A percentile compares a stretch with the other conserved stretches of the same genome.
These are phyloP conservation scores for Parotocinclus haroldoi DNA, from an alignment of 2,797 vertebrate genomes.

Conservation along the genomic window DNA sequence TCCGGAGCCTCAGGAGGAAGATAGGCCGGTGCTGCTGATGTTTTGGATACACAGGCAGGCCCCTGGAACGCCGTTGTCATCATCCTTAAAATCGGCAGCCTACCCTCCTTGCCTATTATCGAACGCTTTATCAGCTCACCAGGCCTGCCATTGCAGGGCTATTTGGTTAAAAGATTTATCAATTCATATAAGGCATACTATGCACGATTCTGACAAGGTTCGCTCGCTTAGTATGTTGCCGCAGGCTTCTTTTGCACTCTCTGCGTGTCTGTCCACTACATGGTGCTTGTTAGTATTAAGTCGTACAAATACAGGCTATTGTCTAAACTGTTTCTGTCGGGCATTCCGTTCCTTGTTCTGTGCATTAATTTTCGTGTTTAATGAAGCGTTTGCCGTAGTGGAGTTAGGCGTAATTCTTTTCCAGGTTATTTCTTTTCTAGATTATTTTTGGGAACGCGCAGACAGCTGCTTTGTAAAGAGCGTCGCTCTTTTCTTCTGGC, in stretches of 20 bases:
- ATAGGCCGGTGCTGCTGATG: constrained; percentile 55
- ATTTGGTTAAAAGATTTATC: constrained; percentile 65
- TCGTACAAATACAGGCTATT: too few species aligned
- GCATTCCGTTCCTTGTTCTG: constrained; percentile 19
- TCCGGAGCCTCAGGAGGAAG: constrained; percentile 38
- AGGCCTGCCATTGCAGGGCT: constrained; percentile 43
- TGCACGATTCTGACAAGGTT: constrained; percentile 35
- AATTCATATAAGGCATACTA: constrained; percentile 55
- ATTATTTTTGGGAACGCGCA: constrained; percentile 24
- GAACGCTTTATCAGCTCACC: constrained; percentile 62
- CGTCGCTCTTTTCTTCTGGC: constrained; percentile 9
- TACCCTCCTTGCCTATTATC: constrained; percentile 63
- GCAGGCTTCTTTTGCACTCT: background rate
- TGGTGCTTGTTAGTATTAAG: background rate
- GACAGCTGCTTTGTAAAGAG: constrained; percentile 29
- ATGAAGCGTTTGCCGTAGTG: constrained; percentile 39
- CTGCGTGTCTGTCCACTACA: background rate
- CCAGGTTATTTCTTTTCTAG: constrained; percentile 16
- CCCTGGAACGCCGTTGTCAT: constrained; percentile 63
- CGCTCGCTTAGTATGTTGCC: constrained; percentile 12
- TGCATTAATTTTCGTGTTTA: constrained; percentile 43
- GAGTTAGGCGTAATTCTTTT: constrained; percentile 48
- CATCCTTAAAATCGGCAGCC: constrained; percentile 57
- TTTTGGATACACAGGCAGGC: constrained; percentile 61
- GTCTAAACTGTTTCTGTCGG: constrained; percentile 1